These are phyloP conservation scores for Ancistrus triradiatus DNA, from an alignment of 2,113 vertebrate genomes.

Conservation along the genomic window DNA sequence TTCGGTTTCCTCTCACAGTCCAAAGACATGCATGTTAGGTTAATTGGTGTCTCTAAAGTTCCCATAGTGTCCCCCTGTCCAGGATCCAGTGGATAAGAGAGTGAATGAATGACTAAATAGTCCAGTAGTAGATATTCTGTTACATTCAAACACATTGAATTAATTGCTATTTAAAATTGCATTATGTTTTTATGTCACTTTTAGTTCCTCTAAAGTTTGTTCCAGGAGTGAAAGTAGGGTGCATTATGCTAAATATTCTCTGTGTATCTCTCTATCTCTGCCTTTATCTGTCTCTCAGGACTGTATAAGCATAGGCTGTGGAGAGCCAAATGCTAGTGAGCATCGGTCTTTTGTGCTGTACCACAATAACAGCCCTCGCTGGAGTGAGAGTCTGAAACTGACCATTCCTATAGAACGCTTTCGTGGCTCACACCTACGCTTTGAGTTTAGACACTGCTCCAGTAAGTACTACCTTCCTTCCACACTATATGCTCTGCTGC, in stretches of 20 bases:
- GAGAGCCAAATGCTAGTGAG: slow-evolving; percentile 81
- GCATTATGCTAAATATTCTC: not conserved
- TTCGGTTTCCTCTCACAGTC: too few species aligned
- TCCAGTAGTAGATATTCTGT: too few species aligned
- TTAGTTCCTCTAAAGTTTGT: not conserved
- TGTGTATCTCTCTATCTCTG: slow-evolving; percentile 23
- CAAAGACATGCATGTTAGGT: too few species aligned
- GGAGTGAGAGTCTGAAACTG: slow-evolving; percentile 91
- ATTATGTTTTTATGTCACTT: too few species aligned
- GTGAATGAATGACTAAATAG: too few species aligned
- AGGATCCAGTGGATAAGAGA: too few species aligned
- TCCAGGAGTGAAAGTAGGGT: not conserved
- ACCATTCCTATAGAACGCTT: slow-evolving; percentile 94
- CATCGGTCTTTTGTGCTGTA: slow-evolving; percentile 95
- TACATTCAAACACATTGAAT: too few species aligned
- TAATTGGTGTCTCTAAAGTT: too few species aligned
- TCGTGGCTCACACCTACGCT: slow-evolving; percentile 92
- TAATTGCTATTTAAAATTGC: too few species aligned
- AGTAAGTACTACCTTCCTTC: slow-evolving; percentile 69
- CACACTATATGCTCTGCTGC: not conserved
- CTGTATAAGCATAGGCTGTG: slow-evolving; percentile 90
- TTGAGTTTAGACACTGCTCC: slow-evolving; percentile 97
- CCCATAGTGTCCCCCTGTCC: too few species aligned
- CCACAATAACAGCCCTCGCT: slow-evolving; percentile 95
- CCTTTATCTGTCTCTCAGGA: slow-evolving; percentile 67